Base-by-base conservation (phyloP, 1,140 invertebrate species). In the Pogonomyrmex barbatus region DNA sequence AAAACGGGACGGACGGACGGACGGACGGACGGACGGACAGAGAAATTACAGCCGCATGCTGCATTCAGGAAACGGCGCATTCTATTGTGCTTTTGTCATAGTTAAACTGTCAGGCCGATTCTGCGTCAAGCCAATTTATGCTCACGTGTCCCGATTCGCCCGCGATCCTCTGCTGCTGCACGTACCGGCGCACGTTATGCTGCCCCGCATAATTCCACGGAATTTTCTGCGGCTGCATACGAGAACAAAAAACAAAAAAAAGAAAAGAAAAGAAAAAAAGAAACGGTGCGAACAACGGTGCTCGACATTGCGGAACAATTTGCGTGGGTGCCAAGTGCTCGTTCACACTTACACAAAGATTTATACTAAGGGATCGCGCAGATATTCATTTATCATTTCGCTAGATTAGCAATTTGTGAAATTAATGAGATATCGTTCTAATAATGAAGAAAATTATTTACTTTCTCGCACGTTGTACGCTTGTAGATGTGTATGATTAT, bases 31-130 rank as follows among this genome's bases (percentile, higher is more conserved):
- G 85, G 86, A 87, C 79, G 71, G 82, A 89, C 90, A 89, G 93
- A 93, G 92, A 92, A 93, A 93, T 93, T 93, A 92, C 91, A 90
- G 88, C 88, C 79, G 92, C 93, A 93, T 92, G 93, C 90, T 87
- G 91, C 88, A 86, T 92, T 93, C 94, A 94, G 94, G 94, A 95
- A 94, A 94, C 94, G 91, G 87, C 91, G 90, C 88, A 94, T 94
- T 94, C 94, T 94, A 95, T 95, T 95, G 94, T 95, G 91, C 91
- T 92, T 94, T 94, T 94, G 94, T 94, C 93, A 94, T 95, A 94
- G 94, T 94, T 95, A 94, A 95, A 94, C 94, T 94, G 94, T 94
- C 94, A 93, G 91, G 90, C 91, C 91, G 93, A 94, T 95, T 94
- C 94, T 87, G 91, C 92, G 88, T 92, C 87, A 86, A 85, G 89